Evolutionary conservation across 2,113 vertebrate species (phyloP).

Genomic region (Piaya cayana): DNA sequence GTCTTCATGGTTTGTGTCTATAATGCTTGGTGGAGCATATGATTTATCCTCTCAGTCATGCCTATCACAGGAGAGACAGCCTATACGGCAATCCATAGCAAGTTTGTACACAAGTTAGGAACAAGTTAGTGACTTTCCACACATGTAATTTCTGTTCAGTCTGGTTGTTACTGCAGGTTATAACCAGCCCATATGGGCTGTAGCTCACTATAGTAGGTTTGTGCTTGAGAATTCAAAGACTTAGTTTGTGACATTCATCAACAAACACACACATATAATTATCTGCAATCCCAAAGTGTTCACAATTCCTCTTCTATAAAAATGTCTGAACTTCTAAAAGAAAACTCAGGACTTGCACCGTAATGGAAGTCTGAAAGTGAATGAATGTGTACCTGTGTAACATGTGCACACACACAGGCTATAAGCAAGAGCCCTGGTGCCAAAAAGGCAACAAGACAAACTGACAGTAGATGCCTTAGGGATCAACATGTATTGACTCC

Average conservation of each 20-base stretch:
- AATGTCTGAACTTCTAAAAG: background rate
- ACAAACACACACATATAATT: background rate
- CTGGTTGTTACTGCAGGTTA: background rate
- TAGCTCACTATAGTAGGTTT: background rate
- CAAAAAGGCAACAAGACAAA: background rate
- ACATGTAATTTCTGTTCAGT: background rate
- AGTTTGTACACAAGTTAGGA: background rate
- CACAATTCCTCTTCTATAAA: background rate
- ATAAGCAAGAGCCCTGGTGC: background rate
- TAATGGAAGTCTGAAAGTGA: background rate
- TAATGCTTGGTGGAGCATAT: background rate
- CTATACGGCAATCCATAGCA: background rate
- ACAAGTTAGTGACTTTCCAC: background rate
- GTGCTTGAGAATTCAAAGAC: background rate
- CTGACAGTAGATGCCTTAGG: background rate
- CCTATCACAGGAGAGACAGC: background rate
- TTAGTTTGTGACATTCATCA: background rate
- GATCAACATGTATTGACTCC: background rate
- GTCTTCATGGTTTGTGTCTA: background rate
- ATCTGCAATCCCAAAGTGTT: background rate
- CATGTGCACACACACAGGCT: fast-evolving
- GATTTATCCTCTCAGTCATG: background rate
- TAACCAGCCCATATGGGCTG: background rate
- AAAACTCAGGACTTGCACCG: background rate
- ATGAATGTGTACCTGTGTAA: background rate